Conservation (phyloP, 2,113 vertebrate species). For the Zosterops pallidus region DNA sequence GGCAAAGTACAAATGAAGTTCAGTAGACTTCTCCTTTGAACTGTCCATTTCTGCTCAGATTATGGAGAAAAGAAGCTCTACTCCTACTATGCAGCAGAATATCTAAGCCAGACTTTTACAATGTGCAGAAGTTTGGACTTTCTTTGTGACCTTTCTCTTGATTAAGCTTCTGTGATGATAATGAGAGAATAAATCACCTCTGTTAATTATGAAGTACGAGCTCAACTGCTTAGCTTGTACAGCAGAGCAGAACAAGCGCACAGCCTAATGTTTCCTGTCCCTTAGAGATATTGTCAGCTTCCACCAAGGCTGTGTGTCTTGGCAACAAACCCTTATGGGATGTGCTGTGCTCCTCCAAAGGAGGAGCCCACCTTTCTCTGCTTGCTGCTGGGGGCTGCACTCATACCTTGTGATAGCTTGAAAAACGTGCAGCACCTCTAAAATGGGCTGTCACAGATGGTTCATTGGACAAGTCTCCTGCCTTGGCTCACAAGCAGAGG, state of each 20-base stretch:
- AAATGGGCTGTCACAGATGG: neutral
- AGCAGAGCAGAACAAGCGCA: neutral
- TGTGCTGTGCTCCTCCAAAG: neutral
- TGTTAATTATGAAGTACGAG: neutral
- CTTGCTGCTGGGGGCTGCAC: neutral
- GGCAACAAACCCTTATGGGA: neutral
- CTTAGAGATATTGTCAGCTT: neutral
- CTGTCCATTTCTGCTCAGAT: neutral
- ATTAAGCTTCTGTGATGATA: constrained; percentile 33
- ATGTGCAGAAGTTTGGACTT: neutral
- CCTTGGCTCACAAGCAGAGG: neutral
- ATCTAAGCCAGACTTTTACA: neutral
- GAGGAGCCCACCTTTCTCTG: neutral
- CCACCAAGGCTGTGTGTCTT: neutral
- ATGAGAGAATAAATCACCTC: neutral
- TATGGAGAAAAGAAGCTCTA: neutral
- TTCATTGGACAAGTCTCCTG: neutral
- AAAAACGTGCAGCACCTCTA: neutral
- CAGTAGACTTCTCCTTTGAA: neutral
- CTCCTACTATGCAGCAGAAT: neutral
- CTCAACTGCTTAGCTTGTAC: neutral
- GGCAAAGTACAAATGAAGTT: constrained; percentile 25
- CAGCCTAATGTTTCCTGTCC: neutral
- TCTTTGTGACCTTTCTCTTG: neutral
- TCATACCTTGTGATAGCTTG: neutral